Evolutionary conservation across 2,888 invertebrate genomes (phyloP).

Genomic region (Cyrtodaria siliqua): DNA sequence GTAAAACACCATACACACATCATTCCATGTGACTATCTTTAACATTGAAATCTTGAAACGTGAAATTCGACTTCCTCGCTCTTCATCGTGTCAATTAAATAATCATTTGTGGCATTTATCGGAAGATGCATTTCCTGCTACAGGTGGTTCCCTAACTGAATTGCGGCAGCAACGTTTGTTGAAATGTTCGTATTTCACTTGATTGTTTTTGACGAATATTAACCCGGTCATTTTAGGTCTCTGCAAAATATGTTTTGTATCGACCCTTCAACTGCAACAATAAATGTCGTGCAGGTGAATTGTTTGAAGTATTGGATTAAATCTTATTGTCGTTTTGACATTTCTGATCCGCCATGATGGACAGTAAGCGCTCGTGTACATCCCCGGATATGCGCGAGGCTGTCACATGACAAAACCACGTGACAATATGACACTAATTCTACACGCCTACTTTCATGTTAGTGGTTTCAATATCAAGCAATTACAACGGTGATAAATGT

Average conservation of each 20-base stretch:
- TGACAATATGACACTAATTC: conserved; percentile 53
- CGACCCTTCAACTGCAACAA: conserved; percentile 1
- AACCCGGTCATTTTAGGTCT: neutral
- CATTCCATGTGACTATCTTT: too few relatives aligned
- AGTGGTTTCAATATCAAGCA: conserved; percentile 36
- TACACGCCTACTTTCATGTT: conserved; percentile 54
- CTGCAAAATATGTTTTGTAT: neutral
- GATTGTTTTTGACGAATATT: too few relatives aligned
- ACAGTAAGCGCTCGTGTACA: conserved; percentile 39
- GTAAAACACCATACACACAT: too few relatives aligned
- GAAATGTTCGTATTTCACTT: too few relatives aligned
- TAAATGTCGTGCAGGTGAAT: conserved; percentile 22
- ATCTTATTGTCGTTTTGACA: conserved; percentile 29
- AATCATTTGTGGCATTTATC: too few relatives aligned
- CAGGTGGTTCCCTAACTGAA: too few relatives aligned
- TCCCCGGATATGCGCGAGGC: conserved; percentile 53
- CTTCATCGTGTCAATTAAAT: too few relatives aligned
- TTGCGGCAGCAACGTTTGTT: too few relatives aligned
- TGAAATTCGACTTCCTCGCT: too few relatives aligned
- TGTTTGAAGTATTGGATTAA: conserved; percentile 34
- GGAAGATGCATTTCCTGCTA: too few relatives aligned
- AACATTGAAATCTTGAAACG: too few relatives aligned
- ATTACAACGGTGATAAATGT: conserved; percentile 41
- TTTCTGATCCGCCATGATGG: conserved; percentile 30
- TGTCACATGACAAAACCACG: conserved; percentile 60